Evolutionary conservation across 2,797 vertebrate species (phyloP).

Genomic region (Glyptemys insculpta): DNA sequence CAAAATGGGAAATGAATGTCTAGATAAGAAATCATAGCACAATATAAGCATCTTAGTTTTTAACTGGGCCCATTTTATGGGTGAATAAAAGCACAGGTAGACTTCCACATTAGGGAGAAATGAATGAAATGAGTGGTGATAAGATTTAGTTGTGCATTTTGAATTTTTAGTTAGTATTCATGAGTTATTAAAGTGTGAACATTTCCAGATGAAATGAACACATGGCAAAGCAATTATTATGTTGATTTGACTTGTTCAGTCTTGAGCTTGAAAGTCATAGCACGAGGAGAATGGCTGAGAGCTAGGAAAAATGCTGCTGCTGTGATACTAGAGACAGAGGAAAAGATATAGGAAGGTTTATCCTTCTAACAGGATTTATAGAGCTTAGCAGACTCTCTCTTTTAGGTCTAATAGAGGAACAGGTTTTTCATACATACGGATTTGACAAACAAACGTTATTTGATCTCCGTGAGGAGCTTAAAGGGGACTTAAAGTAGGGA

Average conservation of each 20-base stretch:
- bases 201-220: neutral
- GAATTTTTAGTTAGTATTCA: neutral
- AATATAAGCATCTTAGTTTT: neutral
- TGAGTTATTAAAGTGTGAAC: neutral
- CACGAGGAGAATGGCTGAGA: conserved; percentile 35
- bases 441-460: conserved; percentile 65
- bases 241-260: neutral
- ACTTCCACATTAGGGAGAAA: neutral
- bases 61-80: neutral
- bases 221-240: neutral
- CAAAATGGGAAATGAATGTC: neutral
- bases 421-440: neutral
- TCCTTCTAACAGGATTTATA: conserved; percentile 61
- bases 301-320: neutral
- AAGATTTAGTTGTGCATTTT: neutral
- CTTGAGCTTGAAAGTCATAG: neutral
- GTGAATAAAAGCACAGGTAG: neutral
- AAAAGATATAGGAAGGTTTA: conserved; percentile 41
- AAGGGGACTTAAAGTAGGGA: conserved; percentile 12
- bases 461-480: conserved; percentile 50
- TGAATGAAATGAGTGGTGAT: accelerated
- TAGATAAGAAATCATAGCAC: neutral
- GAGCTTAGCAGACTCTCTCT: conserved; percentile 21
- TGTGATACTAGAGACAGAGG: neutral
- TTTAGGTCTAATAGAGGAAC: conserved; percentile 41